Evolutionary conservation across 2,888 invertebrate species (phyloP), one percentile per base, ranked within the genome.

Genomic region (Hetaerina titia): DNA sequence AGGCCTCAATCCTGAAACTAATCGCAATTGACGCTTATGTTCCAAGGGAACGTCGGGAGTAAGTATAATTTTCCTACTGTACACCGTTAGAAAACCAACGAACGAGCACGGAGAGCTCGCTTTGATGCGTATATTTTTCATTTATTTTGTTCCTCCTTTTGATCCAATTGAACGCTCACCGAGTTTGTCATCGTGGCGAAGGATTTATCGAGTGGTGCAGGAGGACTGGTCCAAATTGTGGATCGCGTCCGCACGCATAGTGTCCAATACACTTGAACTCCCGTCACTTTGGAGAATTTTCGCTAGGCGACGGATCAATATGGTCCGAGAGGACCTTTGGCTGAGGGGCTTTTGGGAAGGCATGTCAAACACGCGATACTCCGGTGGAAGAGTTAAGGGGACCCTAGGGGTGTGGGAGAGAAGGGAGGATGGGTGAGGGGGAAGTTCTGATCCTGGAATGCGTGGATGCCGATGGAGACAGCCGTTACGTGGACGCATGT

Each of bases 341-440:
- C 81, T 15, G 11, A 90, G 90, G 31, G 90, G 31, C 15, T 58
- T 60, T 63, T 13, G 60, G 63, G 25, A n/a, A 58, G 90, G 90
- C 90, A 90, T 90, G 90, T 63, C 90, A 90, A 90, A 90, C 90
- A 90, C 15, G 90, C 58, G 90, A 31, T 56, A n/a, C 60, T 60
- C 11, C 31, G 31, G 81, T 81, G 31, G 63, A 7, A 58, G 31
- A 63, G 90, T 60, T 90, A 90, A 90, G 63, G 11, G 58, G 17
- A 0, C 60, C 90, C 90, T 45, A 45, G 45, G 45, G 45, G 45
- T 45, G 45, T 45, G 4, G 6, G 17, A 1, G 69, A 17, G 58
- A 17, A n/a, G 25, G 60, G 63, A 63, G 15, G n/a, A n/a, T 25
- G 2, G 13, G 11, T 17, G 17, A 63, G 63, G 90, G 90, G 45